Evolutionary conservation across 2,888 invertebrate species (phyloP).

Genomic region (Pimpla rufipes): DNA sequence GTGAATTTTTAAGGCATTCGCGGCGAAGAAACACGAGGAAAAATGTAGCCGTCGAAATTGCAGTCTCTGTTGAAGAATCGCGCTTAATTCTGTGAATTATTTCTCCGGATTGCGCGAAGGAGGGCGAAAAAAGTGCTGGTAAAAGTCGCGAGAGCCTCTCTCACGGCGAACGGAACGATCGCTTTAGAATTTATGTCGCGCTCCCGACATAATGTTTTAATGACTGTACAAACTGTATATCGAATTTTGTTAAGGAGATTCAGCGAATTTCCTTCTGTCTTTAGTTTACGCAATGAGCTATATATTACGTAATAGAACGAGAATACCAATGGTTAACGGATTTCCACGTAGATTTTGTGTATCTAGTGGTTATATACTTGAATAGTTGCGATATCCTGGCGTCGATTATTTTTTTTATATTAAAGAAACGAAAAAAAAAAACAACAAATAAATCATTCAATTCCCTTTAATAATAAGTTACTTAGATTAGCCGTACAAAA

Average conservation of each 20-base stretch:
- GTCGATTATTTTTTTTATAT: constrained; percentile 61
- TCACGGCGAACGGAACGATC: background rate
- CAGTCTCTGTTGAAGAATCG: background rate
- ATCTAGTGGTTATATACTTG: constrained; percentile 43
- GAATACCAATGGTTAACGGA: constrained; percentile 59
- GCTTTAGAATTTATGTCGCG: constrained; percentile 60
- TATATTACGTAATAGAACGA: constrained; percentile 48
- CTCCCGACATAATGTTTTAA: constrained; percentile 55
- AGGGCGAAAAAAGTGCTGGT: background rate
- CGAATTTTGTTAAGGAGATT: constrained; percentile 50
- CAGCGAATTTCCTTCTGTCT: constrained; percentile 18
- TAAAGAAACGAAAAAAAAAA: constrained; percentile 35
- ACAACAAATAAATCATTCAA: too few species aligned
- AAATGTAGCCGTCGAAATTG: background rate
- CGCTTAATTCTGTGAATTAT: constrained; percentile 7
- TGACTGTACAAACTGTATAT: constrained; percentile 67
- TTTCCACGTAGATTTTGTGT: constrained; percentile 52
- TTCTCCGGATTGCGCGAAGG: background rate
- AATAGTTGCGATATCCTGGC: constrained; percentile 39
- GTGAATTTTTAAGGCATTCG: background rate
- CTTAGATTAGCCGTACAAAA: constrained; percentile 51
- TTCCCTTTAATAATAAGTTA: constrained; percentile 53
- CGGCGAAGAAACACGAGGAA: background rate
- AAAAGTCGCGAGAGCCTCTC: background rate
- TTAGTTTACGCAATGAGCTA: constrained; percentile 56